phyloP scores from a whole-genome alignment of 2,113 vertebrate species.

The Sclerurus mexicanus region DNA sequence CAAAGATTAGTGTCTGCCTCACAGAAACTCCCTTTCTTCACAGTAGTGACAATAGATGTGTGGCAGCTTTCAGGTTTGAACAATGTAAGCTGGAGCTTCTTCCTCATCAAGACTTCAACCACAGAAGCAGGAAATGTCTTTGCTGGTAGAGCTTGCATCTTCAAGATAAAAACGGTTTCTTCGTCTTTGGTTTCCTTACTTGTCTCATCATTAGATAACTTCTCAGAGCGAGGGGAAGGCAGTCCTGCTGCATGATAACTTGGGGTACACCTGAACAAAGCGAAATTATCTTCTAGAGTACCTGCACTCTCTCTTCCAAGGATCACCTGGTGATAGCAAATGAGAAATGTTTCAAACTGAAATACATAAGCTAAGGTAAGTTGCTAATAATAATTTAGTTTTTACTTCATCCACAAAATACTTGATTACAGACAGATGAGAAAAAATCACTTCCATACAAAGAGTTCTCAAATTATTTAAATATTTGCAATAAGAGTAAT shows the following conservation, averaged over 20 bases:
- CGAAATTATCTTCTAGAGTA: neutral
- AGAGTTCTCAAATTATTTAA: neutral
- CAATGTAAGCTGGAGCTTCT: neutral
- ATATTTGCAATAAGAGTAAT: neutral
- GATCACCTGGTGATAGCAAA: neutral
- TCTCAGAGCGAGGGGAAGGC: neutral
- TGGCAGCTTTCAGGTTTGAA: neutral
- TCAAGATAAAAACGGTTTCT: neutral
- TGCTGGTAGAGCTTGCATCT: neutral
- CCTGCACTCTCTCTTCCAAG: neutral
- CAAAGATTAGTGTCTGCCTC: too few relatives aligned
- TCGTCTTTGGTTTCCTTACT: conserved; percentile 7
- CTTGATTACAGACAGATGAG: neutral
- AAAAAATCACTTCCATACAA: neutral
- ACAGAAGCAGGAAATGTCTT: neutral
- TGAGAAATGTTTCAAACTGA: neutral
- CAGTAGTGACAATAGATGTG: neutral
- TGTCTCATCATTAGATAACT: neutral
- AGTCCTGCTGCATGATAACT: neutral
- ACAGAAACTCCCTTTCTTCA: neutral
- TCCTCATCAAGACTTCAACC: neutral
- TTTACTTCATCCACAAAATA: neutral
- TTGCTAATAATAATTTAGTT: neutral
- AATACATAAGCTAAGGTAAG: neutral
- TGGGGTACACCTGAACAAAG: neutral